Conservation (phyloP, 2,113 vertebrate species). For the Stigmatopora argus region DNA sequence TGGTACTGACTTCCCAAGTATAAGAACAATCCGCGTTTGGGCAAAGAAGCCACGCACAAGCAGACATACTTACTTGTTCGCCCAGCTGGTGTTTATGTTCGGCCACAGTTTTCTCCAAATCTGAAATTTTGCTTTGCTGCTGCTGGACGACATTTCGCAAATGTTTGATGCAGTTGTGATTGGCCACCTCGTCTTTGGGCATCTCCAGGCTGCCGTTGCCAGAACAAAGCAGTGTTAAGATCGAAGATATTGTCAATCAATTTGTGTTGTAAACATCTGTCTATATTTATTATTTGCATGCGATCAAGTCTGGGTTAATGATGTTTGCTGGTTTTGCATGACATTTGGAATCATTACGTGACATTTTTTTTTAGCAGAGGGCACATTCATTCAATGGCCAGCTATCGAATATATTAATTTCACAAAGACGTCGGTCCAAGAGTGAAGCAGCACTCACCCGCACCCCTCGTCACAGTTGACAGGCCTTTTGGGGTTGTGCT, state of each 20-base stretch:
- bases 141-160: slow-evolving; percentile 86
- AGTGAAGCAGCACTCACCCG: slow-evolving; percentile 71
- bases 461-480: slow-evolving; percentile 96
- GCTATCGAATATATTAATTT: not conserved
- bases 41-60: not conserved
- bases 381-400: too few species aligned
- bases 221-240: not conserved
- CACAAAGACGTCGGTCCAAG: not conserved
- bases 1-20: too few species aligned
- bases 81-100: slow-evolving; percentile 96
- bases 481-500: slow-evolving; percentile 96
- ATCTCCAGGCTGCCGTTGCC: slow-evolving; percentile 80
- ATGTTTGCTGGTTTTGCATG: not conserved
- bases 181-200: slow-evolving; percentile 94
- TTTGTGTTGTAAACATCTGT: not conserved
- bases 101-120: slow-evolving; percentile 87
- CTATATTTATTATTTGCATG: not conserved
- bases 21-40: too few species aligned
- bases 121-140: slow-evolving; percentile 88
- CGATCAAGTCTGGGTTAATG: not conserved
- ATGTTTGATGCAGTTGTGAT: slow-evolving; percentile 96
- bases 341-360: not conserved
- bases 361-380: too few species aligned
- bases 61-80: slow-evolving; percentile 78
- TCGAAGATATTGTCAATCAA: not conserved